These are phyloP conservation scores for Diarsia mendica DNA, from an alignment of 2,888 invertebrate genomes.

Conservation along the genomic window DNA sequence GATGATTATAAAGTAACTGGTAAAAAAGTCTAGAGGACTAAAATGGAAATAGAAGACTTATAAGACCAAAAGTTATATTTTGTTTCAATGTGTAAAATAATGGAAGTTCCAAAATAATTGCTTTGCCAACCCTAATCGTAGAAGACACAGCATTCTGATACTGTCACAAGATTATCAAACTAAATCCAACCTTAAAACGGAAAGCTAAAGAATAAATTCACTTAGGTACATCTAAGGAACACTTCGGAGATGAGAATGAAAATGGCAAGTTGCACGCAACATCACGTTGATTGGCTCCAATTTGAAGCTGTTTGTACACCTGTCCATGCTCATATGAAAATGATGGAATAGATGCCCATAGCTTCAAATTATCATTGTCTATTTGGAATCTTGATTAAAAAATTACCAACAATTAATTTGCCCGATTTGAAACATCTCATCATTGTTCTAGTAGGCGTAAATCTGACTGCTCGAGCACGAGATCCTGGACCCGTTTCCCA, in stretches of 20 bases:
- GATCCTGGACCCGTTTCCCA: not conserved
- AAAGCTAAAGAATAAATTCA: slow-evolving; percentile 18
- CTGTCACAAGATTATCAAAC: slow-evolving; percentile 18
- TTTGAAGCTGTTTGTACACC: slow-evolving; percentile 50
- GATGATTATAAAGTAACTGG: too few relatives aligned
- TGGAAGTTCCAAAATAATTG: not conserved
- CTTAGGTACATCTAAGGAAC: not conserved
- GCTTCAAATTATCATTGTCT: not conserved
- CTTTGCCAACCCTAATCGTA: slow-evolving; percentile 54
- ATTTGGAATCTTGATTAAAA: too few relatives aligned
- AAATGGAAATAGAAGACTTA: not conserved
- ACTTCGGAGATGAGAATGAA: slow-evolving; percentile 46
- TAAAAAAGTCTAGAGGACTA: not conserved
- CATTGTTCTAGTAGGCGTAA: not conserved
- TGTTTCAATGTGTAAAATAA: not conserved
- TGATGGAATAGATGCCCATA: not conserved
- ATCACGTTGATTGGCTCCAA: slow-evolving; percentile 43
- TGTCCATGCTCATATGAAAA: slow-evolving; percentile 20
- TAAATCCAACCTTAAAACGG: slow-evolving; percentile 23
- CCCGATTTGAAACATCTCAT: not conserved
- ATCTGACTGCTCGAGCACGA: not conserved
- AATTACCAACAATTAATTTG: too few relatives aligned
- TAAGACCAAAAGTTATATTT: too few relatives aligned
- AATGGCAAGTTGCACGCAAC: slow-evolving; percentile 55
- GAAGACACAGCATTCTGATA: slow-evolving; percentile 27